These are phyloP conservation scores for Papilio polytes DNA, from an alignment of 1,140 invertebrate genomes.

Conservation along the genomic window DNA sequence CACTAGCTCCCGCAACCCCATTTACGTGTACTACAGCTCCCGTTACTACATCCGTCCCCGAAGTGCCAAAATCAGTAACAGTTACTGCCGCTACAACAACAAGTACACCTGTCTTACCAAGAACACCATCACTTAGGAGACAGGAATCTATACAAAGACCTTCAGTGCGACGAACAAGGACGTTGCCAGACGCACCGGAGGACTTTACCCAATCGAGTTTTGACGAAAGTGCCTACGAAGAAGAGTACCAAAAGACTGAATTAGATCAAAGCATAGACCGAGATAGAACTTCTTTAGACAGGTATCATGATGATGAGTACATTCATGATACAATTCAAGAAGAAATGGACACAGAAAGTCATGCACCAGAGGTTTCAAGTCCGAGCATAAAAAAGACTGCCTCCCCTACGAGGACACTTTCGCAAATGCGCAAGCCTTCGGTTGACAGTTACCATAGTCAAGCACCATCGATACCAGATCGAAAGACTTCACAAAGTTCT, in stretches of 20 bases:
- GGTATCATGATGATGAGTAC: conserved; percentile 76
- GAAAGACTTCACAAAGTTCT: conserved; percentile 79
- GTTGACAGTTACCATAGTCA: conserved; percentile 79
- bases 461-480: conserved; percentile 73
- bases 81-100: conserved; percentile 69
- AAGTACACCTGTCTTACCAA: conserved; percentile 66
- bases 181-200: conserved; percentile 76
- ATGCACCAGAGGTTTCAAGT: conserved; percentile 61
- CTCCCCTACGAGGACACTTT: conserved; percentile 70
- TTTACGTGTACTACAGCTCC: conserved; percentile 74
- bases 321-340: conserved; percentile 70
- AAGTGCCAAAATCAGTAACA: conserved; percentile 65
- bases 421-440: conserved; percentile 73
- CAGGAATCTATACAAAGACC: conserved; percentile 81
- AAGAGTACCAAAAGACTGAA: conserved; percentile 82
- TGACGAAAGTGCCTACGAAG: conserved; percentile 82
- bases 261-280: conserved; percentile 74
- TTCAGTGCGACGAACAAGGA: conserved; percentile 73
- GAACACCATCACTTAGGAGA: conserved; percentile 75
- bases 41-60: conserved; percentile 76
- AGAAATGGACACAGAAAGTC: conserved; percentile 63
- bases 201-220: conserved; percentile 72
- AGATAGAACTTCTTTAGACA: conserved; percentile 75
- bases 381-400: conserved; percentile 68
- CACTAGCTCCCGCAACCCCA: conserved; percentile 74